Evolutionary conservation across 2,888 invertebrate genomes (phyloP).

Genomic region (Drosophila peninsularis): DNA sequence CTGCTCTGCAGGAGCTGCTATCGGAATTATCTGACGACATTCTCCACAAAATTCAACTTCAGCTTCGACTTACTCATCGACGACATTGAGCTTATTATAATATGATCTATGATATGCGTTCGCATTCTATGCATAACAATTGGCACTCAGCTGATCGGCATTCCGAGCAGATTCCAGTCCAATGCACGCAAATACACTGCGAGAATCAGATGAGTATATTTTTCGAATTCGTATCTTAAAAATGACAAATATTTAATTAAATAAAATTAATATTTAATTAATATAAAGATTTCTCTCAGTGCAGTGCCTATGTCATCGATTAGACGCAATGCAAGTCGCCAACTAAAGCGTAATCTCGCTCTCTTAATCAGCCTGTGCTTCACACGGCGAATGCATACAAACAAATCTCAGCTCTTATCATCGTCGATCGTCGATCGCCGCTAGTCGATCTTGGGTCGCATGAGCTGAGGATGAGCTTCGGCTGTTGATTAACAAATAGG

Average conservation of each 20-base stretch:
- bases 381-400: constrained; percentile 22
- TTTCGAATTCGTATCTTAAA: too few species aligned
- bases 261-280: too few species aligned
- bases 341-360: constrained; percentile 13
- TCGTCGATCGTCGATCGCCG: background rate
- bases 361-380: constrained; percentile 27
- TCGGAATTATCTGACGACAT: constrained; percentile 39
- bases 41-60: constrained; percentile 26
- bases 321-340: constrained; percentile 11
- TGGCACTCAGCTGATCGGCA: constrained; percentile 37
- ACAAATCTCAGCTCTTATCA: constrained; percentile 24
- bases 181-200: constrained; percentile 9
- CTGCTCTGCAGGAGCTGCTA: constrained; percentile 15
- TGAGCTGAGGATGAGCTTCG: background rate
- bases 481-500: constrained; percentile 7
- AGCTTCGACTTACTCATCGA: constrained; percentile 46
- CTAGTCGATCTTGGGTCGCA: background rate
- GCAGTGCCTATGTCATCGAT: constrained; percentile 32
- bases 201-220: background rate
- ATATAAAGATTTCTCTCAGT: constrained; percentile 1
- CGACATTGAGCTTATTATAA: constrained; percentile 17
- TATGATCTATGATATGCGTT: constrained; percentile 19
- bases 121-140: constrained; percentile 63
- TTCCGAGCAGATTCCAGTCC: constrained; percentile 44
- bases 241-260: too few species aligned